Percentiles rank a stretch among this genome's conserved stretches.
These are phyloP conservation scores for Schlechtendalia chinensis DNA, from an alignment of 1,140 invertebrate genomes.

Conservation along the genomic window DNA sequence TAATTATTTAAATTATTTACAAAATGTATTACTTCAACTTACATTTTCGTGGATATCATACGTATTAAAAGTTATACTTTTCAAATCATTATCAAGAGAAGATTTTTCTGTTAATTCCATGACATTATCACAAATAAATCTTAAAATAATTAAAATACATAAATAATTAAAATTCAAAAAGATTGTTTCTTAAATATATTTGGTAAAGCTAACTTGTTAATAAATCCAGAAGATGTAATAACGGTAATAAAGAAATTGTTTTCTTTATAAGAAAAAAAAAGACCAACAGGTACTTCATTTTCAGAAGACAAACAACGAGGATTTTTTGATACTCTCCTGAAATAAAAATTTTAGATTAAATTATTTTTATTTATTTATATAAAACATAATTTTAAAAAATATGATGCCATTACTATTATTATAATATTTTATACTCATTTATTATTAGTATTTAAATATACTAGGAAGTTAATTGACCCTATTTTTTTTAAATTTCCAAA, in stretches of 20 bases:
- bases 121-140: slow-evolving; percentile 32
- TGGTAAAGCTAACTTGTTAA: slow-evolving; percentile 28
- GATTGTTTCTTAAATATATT: not conserved
- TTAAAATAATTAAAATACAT: not conserved
- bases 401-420: not conserved
- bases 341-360: not conserved
- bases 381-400: not conserved
- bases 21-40: slow-evolving; percentile 11
- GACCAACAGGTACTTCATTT: slow-evolving; percentile 21
- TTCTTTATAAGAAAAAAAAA: slow-evolving; percentile 10
- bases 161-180: slow-evolving; percentile 5
- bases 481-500: too few species aligned
- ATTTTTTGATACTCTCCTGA: slow-evolving; percentile 34
- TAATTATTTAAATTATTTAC: not conserved
- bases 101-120: slow-evolving; percentile 11
- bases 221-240: slow-evolving; percentile 40
- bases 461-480: too few species aligned
- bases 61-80: slow-evolving; percentile 26
- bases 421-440: not conserved
- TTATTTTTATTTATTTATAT: not conserved
- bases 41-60: slow-evolving; percentile 45
- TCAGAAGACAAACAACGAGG: slow-evolving; percentile 30
- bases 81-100: slow-evolving; percentile 14
- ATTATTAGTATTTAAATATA: not conserved
- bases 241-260: slow-evolving; percentile 28